Evolutionary conservation across 2,113 vertebrate species (phyloP).

Genomic region (Glaucidium brasilianum): DNA sequence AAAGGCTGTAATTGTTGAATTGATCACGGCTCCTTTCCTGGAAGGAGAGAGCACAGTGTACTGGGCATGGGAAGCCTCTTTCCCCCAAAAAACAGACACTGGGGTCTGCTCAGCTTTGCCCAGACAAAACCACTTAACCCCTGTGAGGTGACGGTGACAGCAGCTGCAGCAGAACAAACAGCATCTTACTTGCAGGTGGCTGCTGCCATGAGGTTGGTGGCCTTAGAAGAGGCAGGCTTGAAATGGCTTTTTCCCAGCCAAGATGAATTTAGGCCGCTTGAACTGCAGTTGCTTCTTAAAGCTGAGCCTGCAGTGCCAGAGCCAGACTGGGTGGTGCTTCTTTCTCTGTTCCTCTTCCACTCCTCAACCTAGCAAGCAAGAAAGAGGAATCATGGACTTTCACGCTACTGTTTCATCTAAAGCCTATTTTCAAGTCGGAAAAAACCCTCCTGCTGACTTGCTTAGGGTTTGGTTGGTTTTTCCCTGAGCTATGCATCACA

Average conservation of each 20-base stretch:
- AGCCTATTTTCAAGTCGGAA: neutral
- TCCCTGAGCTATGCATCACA: neutral
- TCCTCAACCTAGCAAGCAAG: neutral
- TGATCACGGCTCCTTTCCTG: neutral
- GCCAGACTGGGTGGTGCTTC: neutral
- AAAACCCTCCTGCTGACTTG: neutral
- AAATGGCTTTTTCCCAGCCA: neutral
- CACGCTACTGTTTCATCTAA: neutral
- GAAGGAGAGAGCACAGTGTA: neutral
- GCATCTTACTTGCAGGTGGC: neutral
- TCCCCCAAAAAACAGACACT: fast-evolving
- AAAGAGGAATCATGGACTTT: constrained; percentile 13
- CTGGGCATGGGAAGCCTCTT: neutral
- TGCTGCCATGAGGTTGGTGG: neutral
- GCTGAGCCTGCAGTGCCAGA: neutral
- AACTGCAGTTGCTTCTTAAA: neutral
- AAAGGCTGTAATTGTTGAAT: neutral
- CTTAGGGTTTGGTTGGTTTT: neutral
- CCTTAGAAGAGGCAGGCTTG: neutral
- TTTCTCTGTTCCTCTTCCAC: constrained; percentile 47
- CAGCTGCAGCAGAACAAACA: neutral
- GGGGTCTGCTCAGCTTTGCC: neutral
- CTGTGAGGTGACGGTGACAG: neutral
- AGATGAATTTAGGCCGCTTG: neutral
- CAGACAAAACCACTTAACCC: neutral